Base-by-base conservation (phyloP, 2,113 vertebrate genomes). In the Vidua macroura region DNA sequence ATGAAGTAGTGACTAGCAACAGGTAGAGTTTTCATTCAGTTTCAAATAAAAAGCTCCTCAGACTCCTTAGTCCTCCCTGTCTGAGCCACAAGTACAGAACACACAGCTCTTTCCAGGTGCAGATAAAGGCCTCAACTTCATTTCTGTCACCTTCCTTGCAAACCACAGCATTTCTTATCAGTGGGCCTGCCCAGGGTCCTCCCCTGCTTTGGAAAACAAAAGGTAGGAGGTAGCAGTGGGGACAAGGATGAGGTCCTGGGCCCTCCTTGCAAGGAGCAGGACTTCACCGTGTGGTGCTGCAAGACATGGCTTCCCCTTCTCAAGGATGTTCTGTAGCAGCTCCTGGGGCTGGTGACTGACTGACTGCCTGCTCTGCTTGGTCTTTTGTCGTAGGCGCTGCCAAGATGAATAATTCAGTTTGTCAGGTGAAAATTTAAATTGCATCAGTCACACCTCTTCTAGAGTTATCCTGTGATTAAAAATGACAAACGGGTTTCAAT, bases 391-490 rank as follows among this genome's bases (percentile, higher is more conserved):
- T 80, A 87, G 82, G 80, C 1, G 0, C 49, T 0, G 0, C 2
- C 1, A 62, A 87, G 75, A 91, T 90, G 79, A 80, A 83, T 79
- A 85, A 93, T 94, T 66, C 66, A 79, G 1, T 76, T 89, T 96
- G 95, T 93, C 87, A 91, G 85, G 86, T 87, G 90, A 83, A 80
- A 91, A 96, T 88, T 91, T 89, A 73, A 83, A 86, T 90, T 78
- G n/a, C 62, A 51, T 81, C 92, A 88, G 83, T 83, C 84, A 83
- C 86, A 66, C 81, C 78, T 79, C 89, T 90, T 83, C 55, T 46
- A 17, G 51, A 95, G 75, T 66, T 87, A 95, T 62, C 78, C 91
- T 95, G 63, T 91, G 89, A 95, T 96, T 97, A 92, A 90, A 89
- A 85, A 43, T 90, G 93, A 84, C 94, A 95, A 90, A 83, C 15